phyloP scores from a whole-genome alignment of 1,140 invertebrate genomes.

The Hyposmocoma kahamanoa region DNA sequence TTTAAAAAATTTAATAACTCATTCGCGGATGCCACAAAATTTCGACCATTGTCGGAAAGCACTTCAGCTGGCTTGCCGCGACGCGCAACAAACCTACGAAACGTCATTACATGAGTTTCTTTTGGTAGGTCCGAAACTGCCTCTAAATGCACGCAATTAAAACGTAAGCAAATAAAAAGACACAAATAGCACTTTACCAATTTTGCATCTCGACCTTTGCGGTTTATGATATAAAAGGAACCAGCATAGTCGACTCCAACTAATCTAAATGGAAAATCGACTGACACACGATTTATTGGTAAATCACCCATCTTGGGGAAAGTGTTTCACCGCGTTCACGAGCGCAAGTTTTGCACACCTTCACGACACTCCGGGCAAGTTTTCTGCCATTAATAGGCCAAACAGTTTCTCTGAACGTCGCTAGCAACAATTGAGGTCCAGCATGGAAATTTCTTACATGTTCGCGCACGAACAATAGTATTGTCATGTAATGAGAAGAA shows the following conservation, averaged over 20 bases:
- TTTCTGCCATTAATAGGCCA: neutral
- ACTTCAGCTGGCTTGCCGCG: conserved; percentile 6
- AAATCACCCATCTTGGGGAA: conserved; percentile 2
- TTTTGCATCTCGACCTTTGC: neutral
- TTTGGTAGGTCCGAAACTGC: conserved; percentile 22
- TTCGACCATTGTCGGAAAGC: conserved; percentile 7
- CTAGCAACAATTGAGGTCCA: neutral
- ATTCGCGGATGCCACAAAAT: conserved; percentile 8
- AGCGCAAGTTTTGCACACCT: neutral
- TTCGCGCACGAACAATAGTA: neutral
- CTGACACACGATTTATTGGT: neutral
- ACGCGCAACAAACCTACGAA: neutral
- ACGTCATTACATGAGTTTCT: conserved; percentile 22
- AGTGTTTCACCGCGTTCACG: neutral
- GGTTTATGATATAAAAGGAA: neutral
- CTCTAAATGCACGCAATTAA: conserved; percentile 26
- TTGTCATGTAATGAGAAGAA: neutral
- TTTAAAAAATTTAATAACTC: conserved; percentile 2
- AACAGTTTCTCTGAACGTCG: neutral
- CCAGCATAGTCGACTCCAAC: neutral
- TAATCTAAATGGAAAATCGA: neutral
- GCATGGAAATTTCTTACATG: neutral
- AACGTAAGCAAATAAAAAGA: conserved; percentile 27
- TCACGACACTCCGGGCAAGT: neutral
- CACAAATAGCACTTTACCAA: conserved; percentile 15